These are phyloP conservation scores for Struthio camelus DNA, from an alignment of 2,113 vertebrate species.

Conservation along the genomic window DNA sequence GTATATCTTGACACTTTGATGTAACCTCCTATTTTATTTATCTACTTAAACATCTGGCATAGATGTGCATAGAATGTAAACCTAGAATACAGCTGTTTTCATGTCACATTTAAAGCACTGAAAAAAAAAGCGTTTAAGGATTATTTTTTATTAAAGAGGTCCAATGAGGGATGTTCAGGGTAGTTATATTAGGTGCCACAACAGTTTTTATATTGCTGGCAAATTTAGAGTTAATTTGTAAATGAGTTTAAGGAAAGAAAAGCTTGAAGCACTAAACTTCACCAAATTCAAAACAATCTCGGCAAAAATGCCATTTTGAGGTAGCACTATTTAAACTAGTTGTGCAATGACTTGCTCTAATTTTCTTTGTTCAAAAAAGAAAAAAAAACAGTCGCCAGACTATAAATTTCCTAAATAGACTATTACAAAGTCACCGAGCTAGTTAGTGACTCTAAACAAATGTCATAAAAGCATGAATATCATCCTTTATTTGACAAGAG, in stretches of 20 bases:
- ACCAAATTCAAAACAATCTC: slow-evolving; percentile 75
- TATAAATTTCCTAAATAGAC: slow-evolving; percentile 79
- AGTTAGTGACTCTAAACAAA: slow-evolving; percentile 84
- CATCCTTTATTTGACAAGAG: slow-evolving; percentile 75
- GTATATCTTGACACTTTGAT: slow-evolving; percentile 75
- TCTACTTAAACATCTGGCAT: slow-evolving; percentile 72
- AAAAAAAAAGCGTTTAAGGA: slow-evolving; percentile 63
- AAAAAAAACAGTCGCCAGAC: slow-evolving; percentile 78
- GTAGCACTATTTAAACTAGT: slow-evolving; percentile 76
- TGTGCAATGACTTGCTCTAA: slow-evolving; percentile 81
- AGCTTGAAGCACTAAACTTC: slow-evolving; percentile 76
- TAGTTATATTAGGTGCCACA: slow-evolving; percentile 75
- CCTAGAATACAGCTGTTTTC: slow-evolving; percentile 67
- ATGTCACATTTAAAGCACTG: slow-evolving; percentile 75
- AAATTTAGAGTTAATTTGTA: slow-evolving; percentile 75
- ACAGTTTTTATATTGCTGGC: slow-evolving; percentile 71
- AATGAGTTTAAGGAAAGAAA: slow-evolving; percentile 71
- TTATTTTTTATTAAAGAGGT: slow-evolving; percentile 71
- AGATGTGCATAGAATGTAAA: slow-evolving; percentile 74
- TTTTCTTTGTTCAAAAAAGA: slow-evolving; percentile 78
- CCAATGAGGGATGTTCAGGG: slow-evolving; percentile 73
- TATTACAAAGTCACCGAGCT: slow-evolving; percentile 77
- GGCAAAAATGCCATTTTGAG: slow-evolving; percentile 74
- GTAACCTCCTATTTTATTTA: slow-evolving; percentile 75
- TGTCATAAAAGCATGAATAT: slow-evolving; percentile 75